Evolutionary conservation across 2,888 invertebrate species (phyloP), one percentile per base, ranked within the genome.

Genomic region (Altica lythri): DNA sequence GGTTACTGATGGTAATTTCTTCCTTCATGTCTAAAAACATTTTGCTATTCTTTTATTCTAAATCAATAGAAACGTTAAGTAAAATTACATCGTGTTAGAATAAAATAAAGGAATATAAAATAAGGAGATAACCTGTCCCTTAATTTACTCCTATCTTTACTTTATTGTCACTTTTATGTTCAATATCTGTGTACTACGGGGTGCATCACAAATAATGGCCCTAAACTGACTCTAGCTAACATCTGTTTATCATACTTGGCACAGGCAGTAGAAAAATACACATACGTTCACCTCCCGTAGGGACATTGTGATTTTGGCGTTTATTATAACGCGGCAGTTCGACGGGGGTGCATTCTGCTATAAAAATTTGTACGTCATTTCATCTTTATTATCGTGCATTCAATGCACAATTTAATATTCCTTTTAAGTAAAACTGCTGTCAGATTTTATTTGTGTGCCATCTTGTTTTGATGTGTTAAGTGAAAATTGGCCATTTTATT

Each of bases 241-340:
- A 57, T 57, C 57, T 57, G 57, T 54, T 57, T 54, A 51, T 49
- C 46, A 44, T 42, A 42, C 49, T 57, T 37, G 38, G 25, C 51
- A 35, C 44, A 42, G 34, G 18, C 50, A 29, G 22, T 38, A 13
- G 17, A 32, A 50, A 55, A 58, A 50, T 52, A 53, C 53, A 43
- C 52, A 43, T 52, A 45, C 45, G 51, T 53, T 53, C 51, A 34
- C 56, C 56, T 56, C 56, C 59, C 43, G 46, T 46, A 47, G 54
- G 42, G 54, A 35, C 50, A 46, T 57, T 57, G 51, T 47, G 37
- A 53, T 38, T 49, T 55, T 27, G 30, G 37, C 44, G 49, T 51
- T 56, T 53, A 56, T 56, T 53, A 40, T 49, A 17, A 53, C 40
- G 35, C 42, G 25, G 46, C 45, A 43, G 44, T 53, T 35, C 45